These are phyloP conservation scores for Diglossa cyanea DNA, from an alignment of 2,797 vertebrate genomes.

Conservation along the genomic window DNA sequence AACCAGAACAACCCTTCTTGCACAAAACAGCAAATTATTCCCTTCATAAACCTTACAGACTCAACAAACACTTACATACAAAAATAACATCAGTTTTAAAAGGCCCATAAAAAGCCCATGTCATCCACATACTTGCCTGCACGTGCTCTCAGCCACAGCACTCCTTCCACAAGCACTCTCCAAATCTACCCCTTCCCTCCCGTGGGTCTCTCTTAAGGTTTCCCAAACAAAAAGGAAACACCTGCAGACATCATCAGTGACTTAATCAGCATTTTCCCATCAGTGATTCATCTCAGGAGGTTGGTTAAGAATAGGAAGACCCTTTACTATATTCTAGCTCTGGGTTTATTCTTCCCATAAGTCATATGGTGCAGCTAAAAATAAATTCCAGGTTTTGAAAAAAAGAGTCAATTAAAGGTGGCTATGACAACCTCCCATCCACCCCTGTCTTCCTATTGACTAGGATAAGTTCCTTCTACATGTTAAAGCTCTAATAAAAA, in stretches of 20 bases:
- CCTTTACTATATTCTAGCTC: not conserved
- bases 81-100: not conserved
- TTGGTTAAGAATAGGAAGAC: not conserved
- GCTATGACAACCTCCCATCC: not conserved
- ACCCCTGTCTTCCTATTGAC: not conserved
- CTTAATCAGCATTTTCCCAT: not conserved
- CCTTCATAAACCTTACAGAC: not conserved
- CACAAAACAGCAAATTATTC: not conserved
- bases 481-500: not conserved
- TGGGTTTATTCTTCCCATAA: not conserved
- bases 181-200: accelerated
- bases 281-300: not conserved
- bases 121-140: accelerated
- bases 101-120: accelerated
- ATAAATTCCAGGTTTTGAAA: not conserved
- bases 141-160: accelerated
- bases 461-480: not conserved
- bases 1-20: not conserved
- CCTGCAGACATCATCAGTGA: not conserved
- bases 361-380: not conserved
- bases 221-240: not conserved
- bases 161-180: accelerated
- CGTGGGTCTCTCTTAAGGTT: not conserved
- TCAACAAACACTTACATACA: accelerated
- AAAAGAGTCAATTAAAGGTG: not conserved